Evolutionary conservation across 2,888 invertebrate genomes (phyloP).

Genomic region (Eudemis profundana): DNA sequence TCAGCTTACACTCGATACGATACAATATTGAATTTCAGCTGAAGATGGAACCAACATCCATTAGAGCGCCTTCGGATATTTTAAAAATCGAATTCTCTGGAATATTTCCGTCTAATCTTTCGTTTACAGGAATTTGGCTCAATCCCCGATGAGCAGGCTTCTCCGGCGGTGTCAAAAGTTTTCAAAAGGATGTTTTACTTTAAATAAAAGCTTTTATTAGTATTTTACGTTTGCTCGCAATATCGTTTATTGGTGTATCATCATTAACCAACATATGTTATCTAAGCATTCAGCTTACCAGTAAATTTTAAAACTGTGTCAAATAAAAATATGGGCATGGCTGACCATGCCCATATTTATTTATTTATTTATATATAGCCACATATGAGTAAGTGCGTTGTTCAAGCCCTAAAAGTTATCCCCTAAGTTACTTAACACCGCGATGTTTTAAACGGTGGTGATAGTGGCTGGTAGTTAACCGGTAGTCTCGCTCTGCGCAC

Average conservation of each 20-base stretch:
- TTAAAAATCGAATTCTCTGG: slow-evolving; percentile 34
- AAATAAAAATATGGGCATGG: no score
- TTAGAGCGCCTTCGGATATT: slow-evolving; percentile 39
- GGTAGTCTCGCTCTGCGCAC: no score
- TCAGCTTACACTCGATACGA: slow-evolving; percentile 11
- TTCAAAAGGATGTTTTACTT: neutral
- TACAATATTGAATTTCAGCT: slow-evolving; percentile 39
- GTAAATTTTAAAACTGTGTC: no score
- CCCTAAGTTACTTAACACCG: no score
- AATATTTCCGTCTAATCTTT: slow-evolving; percentile 28
- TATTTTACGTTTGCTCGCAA: neutral
- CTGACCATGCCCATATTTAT: no score
- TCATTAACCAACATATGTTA: neutral
- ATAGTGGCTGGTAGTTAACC: no score
- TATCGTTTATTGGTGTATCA: no score
- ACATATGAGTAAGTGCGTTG: no score
- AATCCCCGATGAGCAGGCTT: neutral
- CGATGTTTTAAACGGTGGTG: no score
- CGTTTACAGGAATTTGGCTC: slow-evolving; percentile 26
- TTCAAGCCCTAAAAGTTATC: no score
- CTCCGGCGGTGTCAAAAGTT: neutral
- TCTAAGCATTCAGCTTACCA: no score
- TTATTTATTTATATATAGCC: no score
- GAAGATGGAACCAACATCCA: slow-evolving; percentile 40
- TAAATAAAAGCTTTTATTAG: neutral